These are phyloP conservation scores for Chymomyza fuscimana DNA, from an alignment of 2,888 invertebrate species.

Conservation along the genomic window DNA sequence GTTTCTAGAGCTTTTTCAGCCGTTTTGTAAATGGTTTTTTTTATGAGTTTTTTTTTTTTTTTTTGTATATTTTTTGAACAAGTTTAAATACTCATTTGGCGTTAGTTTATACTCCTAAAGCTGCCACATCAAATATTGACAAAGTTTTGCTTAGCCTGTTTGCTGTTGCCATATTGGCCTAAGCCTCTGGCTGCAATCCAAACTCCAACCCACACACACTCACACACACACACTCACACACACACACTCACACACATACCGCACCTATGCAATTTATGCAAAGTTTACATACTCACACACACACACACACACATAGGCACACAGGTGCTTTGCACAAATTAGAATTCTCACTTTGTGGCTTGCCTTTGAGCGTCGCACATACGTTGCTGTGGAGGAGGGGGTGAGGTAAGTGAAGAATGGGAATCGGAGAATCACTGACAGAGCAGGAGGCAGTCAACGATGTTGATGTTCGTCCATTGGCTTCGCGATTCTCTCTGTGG, in stretches of 20 bases:
- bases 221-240: too few relatives aligned
- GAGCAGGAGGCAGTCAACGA: background rate
- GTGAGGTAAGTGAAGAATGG: background rate
- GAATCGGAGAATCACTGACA: background rate
- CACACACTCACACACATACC: too few relatives aligned
- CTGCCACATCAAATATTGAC: background rate
- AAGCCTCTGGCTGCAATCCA: background rate
- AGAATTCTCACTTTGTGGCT: conserved; percentile 13
- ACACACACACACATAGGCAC: background rate
- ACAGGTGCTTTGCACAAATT: conserved; percentile 1
- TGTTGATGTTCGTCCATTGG: background rate
- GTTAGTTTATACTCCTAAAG: background rate
- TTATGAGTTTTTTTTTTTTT: background rate
- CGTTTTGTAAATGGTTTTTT: background rate
- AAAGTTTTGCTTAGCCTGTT: background rate
- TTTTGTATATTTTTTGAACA: background rate
- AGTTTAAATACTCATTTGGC: background rate
- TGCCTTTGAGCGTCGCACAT: conserved; percentile 11
- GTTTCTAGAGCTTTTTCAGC: background rate
- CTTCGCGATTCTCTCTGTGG: background rate
- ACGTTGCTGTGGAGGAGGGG: background rate
- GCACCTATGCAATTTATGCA: conserved; percentile 4
- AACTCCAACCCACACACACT: background rate
- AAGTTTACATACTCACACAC: background rate
- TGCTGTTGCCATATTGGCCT: background rate